A percentile compares a stretch with the other conserved stretches of the same genome.
Conservation (phyloP, 2,888 invertebrate species). For the Microplitis deprimator region DNA sequence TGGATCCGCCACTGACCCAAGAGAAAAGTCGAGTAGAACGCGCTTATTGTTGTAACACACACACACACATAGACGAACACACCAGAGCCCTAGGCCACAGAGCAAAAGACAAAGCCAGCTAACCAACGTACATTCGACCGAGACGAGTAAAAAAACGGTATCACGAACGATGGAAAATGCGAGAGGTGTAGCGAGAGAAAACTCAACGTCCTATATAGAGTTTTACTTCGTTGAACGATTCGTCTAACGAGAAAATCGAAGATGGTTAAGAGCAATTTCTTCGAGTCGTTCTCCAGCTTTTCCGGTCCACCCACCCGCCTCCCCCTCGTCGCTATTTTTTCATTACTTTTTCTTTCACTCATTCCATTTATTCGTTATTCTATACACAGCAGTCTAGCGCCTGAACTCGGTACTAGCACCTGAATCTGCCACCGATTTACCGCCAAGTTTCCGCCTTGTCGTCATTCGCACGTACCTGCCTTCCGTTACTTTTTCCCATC, state of each 20-base stretch:
- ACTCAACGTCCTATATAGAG: neutral
- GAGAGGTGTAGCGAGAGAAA: conserved; percentile 51
- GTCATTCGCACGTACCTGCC: conserved; percentile 32
- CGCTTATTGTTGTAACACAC: neutral
- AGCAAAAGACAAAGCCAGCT: neutral
- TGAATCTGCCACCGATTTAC: conserved; percentile 31
- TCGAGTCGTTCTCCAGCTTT: conserved; percentile 54
- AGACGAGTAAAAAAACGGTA: conserved; percentile 1
- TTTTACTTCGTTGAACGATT: conserved; percentile 52
- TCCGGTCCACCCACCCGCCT: conserved; percentile 35
- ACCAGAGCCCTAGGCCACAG: too few relatives aligned
- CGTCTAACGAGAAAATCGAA: conserved; percentile 65
- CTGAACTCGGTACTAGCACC: conserved; percentile 8
- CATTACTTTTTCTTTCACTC: conserved; percentile 32
- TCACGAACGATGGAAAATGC: conserved; percentile 51
- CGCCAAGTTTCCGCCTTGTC: conserved; percentile 17
- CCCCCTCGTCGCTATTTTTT: neutral
- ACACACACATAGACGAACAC: neutral
- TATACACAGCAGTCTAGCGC: conserved; percentile 11
- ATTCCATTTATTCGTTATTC: conserved; percentile 27
- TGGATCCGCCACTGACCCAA: neutral
- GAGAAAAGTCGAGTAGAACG: neutral
- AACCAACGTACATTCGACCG: too few relatives aligned
- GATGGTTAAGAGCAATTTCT: conserved; percentile 65
- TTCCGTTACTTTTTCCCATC: conserved; percentile 15